Evolutionary conservation across 2,797 vertebrate species (phyloP).

Genomic region (Enteromius thamalakanensis): DNA sequence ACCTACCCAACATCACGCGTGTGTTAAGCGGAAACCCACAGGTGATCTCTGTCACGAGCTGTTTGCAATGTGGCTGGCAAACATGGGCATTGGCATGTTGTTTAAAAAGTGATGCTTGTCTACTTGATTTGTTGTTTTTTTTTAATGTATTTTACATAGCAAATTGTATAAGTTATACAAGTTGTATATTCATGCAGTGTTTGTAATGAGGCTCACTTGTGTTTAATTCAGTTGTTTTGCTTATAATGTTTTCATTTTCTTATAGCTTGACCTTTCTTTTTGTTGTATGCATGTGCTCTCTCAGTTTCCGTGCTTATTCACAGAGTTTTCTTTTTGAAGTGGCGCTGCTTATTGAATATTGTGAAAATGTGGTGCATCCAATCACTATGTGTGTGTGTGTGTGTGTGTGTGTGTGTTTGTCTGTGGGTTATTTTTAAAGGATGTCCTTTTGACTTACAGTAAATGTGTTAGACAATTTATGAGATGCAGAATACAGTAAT

Average conservation of each 20-base stretch:
- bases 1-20: conserved; percentile 92
- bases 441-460: conserved; percentile 1
- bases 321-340: conserved; percentile 18
- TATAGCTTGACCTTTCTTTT: conserved; percentile 50
- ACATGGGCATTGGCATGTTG: conserved; percentile 76
- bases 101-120: conserved; percentile 73
- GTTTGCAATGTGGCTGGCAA: conserved; percentile 84
- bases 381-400: conserved; percentile 15
- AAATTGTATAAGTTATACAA: conserved; percentile 29
- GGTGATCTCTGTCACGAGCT: conserved; percentile 79
- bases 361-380: conserved; percentile 11
- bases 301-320: conserved; percentile 1
- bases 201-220: conserved; percentile 41
- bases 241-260: conserved; percentile 63
- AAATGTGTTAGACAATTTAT: conserved; percentile 7
- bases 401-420: not conserved
- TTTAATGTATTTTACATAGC: conserved; percentile 39
- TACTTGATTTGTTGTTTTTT: conserved; percentile 62
- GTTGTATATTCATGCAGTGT: conserved; percentile 16
- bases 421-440: conserved; percentile 5
- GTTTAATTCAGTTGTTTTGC: conserved; percentile 23
- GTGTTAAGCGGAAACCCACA: conserved; percentile 97
- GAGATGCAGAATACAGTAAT: not conserved
- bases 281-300: conserved; percentile 28
- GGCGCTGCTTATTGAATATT: conserved; percentile 29